Percentiles rank a stretch among this genome's conserved stretches.
Conservation (phyloP, 2,797 vertebrate genomes). For the Tauraco hartlaubi region DNA sequence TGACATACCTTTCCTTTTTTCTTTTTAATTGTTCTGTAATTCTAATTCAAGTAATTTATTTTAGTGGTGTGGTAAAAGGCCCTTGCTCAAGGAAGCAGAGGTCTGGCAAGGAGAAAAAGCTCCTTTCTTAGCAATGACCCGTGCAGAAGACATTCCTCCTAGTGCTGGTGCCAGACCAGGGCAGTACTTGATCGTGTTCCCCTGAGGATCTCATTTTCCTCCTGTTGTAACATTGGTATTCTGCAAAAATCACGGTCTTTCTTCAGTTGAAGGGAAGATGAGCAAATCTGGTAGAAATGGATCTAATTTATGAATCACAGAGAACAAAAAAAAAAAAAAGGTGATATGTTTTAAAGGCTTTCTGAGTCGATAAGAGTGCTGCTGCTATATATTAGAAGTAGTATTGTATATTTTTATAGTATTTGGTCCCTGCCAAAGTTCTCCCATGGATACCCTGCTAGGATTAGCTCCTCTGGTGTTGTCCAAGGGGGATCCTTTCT, state of each 20-base stretch:
- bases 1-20: background rate
- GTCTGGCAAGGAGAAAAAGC: background rate
- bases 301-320: background rate
- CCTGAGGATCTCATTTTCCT: background rate
- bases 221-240: background rate
- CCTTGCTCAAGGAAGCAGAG: background rate
- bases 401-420: conserved; percentile 51
- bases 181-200: background rate
- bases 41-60: conserved; percentile 15
- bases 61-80: background rate
- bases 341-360: background rate
- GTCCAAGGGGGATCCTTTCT: background rate
- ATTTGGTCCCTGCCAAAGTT: background rate
- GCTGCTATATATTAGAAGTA: conserved; percentile 25
- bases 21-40: background rate
- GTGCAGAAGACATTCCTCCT: background rate
- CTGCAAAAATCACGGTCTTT: background rate
- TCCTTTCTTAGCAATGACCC: background rate
- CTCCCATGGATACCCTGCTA: background rate
- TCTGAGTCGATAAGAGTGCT: conserved; percentile 9
- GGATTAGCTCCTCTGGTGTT: background rate
- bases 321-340: background rate
- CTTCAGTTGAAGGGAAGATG: background rate
- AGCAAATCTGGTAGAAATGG: background rate
- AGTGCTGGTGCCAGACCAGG: background rate